Evolutionary conservation across 2,797 vertebrate species (phyloP).

Genomic region (Microchirus variegatus): DNA sequence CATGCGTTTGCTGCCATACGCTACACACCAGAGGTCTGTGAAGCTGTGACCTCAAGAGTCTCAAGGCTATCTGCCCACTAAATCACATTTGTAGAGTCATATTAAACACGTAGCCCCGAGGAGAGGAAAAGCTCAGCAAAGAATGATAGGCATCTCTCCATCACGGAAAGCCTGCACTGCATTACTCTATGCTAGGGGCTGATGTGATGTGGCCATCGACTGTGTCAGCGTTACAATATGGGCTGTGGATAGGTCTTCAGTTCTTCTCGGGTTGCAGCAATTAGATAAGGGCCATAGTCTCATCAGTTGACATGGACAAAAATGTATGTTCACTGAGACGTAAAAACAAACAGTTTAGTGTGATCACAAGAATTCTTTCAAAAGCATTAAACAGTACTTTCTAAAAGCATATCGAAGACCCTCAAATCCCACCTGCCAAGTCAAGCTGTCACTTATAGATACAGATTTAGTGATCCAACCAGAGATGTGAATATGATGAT

Average conservation of each 20-base stretch:
- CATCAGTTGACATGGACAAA: slow-evolving; percentile 47
- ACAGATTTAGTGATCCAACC: too few relatives aligned
- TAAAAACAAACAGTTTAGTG: too few relatives aligned
- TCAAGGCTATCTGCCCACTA: slow-evolving; percentile 62
- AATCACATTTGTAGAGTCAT: slow-evolving; percentile 72
- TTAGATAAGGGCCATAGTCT: slow-evolving; percentile 55
- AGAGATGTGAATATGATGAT: too few relatives aligned
- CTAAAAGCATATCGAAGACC: too few relatives aligned
- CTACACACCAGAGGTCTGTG: slow-evolving; percentile 47
- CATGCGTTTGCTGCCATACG: slow-evolving; percentile 31
- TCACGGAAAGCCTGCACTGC: slow-evolving; percentile 43
- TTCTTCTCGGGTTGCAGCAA: slow-evolving; percentile 30
- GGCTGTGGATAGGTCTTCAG: slow-evolving; percentile 25
- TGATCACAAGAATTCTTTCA: too few relatives aligned
- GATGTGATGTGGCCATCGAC: slow-evolving; percentile 40
- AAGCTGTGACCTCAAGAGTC: slow-evolving; percentile 44
- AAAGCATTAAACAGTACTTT: too few relatives aligned
- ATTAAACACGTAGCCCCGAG: slow-evolving; percentile 67
- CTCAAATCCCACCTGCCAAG: too few relatives aligned
- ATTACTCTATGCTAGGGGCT: slow-evolving; percentile 43
- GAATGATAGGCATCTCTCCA: slow-evolving; percentile 61
- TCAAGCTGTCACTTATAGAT: too few relatives aligned
- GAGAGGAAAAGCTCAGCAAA: slow-evolving; percentile 44
- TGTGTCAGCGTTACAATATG: slow-evolving; percentile 35
- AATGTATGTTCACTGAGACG: too few relatives aligned